phyloP scores from a whole-genome alignment of 2,888 invertebrate genomes.

The Platycheirus albimanus region DNA sequence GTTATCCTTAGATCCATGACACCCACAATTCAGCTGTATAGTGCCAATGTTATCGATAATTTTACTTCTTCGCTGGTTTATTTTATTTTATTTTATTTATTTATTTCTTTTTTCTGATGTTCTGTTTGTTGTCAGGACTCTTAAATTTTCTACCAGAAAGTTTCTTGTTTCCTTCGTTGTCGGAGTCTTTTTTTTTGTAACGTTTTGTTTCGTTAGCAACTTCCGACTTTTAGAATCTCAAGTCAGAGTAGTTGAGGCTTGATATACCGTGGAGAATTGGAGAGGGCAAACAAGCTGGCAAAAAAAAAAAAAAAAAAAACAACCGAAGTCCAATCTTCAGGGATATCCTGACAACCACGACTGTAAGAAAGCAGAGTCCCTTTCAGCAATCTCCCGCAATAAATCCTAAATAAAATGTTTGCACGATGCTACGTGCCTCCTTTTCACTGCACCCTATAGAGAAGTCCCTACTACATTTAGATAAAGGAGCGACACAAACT shows the following conservation, averaged over 20 bases:
- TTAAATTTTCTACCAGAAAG: constrained; percentile 38
- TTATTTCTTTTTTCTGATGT: constrained; percentile 17
- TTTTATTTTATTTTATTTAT: background rate
- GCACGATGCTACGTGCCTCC: constrained; percentile 32
- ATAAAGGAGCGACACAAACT: background rate
- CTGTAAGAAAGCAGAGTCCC: constrained; percentile 18
- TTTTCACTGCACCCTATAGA: constrained; percentile 16
- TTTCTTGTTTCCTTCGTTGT: constrained; percentile 55
- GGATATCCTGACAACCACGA: constrained; percentile 43
- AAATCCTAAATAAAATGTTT: constrained; percentile 63
- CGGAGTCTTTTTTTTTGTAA: background rate
- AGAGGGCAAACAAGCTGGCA: constrained; percentile 9
- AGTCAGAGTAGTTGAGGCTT: constrained; percentile 23
- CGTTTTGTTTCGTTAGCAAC: constrained; percentile 44
- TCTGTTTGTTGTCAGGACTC: constrained; percentile 16
- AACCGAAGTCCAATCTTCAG: constrained; percentile 36
- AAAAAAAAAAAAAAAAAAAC: background rate
- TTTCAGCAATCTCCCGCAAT: constrained; percentile 54
- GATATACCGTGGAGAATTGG: constrained; percentile 8
- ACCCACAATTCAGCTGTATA: constrained; percentile 55
- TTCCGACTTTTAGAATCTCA: constrained; percentile 31
- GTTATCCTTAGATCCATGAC: constrained; percentile 48
- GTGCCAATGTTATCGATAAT: constrained; percentile 67
- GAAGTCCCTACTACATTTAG: background rate
- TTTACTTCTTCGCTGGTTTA: constrained; percentile 35